phyloP scores from a whole-genome alignment of 2,888 invertebrate species.

The Sarcophaga subvicina region DNA sequence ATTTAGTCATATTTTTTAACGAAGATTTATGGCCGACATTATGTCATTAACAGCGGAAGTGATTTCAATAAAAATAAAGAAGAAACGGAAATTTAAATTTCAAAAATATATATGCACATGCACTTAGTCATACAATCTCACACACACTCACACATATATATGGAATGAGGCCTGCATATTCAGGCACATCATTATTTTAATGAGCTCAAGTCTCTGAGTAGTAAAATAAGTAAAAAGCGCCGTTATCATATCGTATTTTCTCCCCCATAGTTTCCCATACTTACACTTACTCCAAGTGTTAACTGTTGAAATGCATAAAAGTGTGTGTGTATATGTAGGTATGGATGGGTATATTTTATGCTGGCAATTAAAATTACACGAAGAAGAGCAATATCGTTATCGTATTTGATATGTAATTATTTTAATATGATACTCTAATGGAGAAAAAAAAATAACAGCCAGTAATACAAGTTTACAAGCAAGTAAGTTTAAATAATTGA shows the following conservation, averaged over 20 bases:
- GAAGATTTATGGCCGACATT: constrained; percentile 47
- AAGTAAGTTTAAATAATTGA: too few species aligned
- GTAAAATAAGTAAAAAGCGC: background rate
- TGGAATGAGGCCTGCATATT: background rate
- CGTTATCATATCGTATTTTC: background rate
- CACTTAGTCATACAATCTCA: background rate
- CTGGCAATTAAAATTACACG: background rate
- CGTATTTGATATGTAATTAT: background rate
- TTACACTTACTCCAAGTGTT: background rate
- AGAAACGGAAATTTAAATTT: constrained; percentile 34
- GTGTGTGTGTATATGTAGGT: too few species aligned
- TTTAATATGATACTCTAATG: background rate
- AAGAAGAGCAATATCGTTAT: background rate
- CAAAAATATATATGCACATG: background rate
- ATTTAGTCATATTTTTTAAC: constrained; percentile 38
- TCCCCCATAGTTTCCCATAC: background rate
- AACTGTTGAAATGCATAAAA: background rate
- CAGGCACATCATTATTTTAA: background rate
- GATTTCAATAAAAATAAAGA: constrained; percentile 32
- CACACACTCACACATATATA: background rate
- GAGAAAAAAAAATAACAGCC: background rate
- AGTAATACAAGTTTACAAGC: too few species aligned
- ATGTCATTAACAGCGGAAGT: constrained; percentile 32
- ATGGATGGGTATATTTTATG: background rate
- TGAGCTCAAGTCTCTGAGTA: too few species aligned